These are phyloP conservation scores for Agrochola lota DNA, from an alignment of 2,888 invertebrate species.

Conservation along the genomic window DNA sequence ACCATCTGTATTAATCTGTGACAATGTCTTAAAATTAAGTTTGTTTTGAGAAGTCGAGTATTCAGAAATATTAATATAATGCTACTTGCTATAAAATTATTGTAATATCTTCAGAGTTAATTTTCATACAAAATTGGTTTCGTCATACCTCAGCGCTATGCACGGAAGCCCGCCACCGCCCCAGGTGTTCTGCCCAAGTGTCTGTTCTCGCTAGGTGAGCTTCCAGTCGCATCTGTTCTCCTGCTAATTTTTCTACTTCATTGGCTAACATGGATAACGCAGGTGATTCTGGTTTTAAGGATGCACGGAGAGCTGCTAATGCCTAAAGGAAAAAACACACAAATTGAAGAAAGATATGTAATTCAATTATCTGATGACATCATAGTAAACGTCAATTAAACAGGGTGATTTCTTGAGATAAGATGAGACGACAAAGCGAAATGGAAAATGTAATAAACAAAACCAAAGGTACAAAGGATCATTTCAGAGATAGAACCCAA, in stretches of 20 bases:
- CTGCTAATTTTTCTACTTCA: constrained; percentile 95
- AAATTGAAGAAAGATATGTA: no score
- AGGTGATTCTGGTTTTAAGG: constrained; percentile 95
- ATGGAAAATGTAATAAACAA: background rate
- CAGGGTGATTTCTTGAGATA: background rate
- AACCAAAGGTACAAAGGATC: background rate
- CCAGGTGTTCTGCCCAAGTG: constrained; percentile 97
- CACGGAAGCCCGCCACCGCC: constrained; percentile 96
- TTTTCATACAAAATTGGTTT: background rate
- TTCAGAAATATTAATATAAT: background rate
- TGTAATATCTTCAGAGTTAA: no score
- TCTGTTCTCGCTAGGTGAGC: constrained; percentile 96
- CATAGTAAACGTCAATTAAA: background rate
- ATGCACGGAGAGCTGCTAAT: constrained; percentile 94
- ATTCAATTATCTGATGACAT: no score
- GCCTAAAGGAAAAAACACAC: constrained; percentile 85
- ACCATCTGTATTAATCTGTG: no score
- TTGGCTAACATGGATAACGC: constrained; percentile 94
- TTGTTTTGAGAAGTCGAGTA: background rate
- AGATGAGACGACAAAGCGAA: background rate
- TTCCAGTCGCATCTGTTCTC: constrained; percentile 95
- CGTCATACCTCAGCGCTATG: constrained; percentile 94
- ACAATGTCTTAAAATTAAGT: constrained; percentile 6
- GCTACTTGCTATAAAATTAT: background rate
- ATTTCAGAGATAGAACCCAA: no score